Evolutionary conservation across 2,113 vertebrate species (phyloP).

Genomic region (Mobula birostris): DNA sequence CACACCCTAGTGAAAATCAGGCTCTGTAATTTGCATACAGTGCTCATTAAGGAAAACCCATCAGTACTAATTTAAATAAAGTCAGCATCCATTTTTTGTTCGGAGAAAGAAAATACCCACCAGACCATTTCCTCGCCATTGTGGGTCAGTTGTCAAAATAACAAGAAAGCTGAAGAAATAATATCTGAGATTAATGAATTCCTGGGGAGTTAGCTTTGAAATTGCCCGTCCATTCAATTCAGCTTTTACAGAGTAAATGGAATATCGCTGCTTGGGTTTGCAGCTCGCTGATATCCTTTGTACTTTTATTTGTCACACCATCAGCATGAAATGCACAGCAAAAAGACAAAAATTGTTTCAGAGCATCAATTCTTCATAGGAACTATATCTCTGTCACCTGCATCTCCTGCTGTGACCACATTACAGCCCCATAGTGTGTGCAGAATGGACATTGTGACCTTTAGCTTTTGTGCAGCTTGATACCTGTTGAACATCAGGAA

Average conservation of each 20-base stretch:
- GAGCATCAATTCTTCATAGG: background rate
- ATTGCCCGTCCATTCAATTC: background rate
- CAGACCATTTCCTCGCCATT: background rate
- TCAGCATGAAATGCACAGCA: background rate
- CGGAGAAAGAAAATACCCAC: background rate
- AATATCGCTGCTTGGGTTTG: background rate
- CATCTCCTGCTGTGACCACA: background rate
- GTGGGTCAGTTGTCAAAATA: background rate
- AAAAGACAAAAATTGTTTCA: constrained; percentile 12
- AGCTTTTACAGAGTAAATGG: constrained; percentile 25
- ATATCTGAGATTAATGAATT: background rate
- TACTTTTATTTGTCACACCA: background rate
- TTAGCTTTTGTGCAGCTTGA: background rate
- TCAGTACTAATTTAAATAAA: constrained; percentile 8
- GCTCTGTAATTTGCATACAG: constrained; percentile 3
- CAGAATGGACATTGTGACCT: background rate
- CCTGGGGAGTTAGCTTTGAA: background rate
- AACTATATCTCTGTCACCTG: background rate
- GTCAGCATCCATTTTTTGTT: background rate
- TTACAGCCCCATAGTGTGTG: background rate
- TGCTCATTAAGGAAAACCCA: constrained; percentile 17
- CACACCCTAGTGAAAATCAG: constrained; percentile 30
- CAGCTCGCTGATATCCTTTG: background rate
- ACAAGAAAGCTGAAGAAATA: constrained; percentile 6
- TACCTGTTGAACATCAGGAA: background rate